phyloP scores from a whole-genome alignment of 2,797 vertebrate species.

The Hafferia zeledoni region DNA sequence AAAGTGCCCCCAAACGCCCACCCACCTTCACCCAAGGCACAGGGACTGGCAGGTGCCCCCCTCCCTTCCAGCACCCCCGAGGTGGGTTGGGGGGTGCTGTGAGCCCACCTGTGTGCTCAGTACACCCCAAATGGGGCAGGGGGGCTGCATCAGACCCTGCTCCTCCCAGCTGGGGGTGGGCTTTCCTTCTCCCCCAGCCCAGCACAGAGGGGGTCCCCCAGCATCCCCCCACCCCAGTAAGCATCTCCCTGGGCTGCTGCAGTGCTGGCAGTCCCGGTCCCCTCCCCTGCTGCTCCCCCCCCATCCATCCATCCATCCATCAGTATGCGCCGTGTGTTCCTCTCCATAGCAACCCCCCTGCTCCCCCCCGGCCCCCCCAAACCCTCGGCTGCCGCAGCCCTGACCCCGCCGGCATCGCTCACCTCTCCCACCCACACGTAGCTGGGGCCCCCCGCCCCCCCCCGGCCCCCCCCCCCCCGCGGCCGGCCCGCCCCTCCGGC shows the following conservation, averaged over 20 bases:
- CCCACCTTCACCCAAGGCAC: background rate
- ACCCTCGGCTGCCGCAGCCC: slow-evolving; percentile 15
- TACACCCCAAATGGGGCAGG: no score
- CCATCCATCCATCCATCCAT: slow-evolving; percentile 31
- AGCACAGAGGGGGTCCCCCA: background rate
- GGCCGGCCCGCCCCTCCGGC: no score
- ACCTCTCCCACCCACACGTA: slow-evolving; percentile 36
- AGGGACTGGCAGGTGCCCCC: no score
- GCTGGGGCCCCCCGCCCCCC: background rate
- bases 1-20: no score
- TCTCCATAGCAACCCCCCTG: slow-evolving; percentile 66
- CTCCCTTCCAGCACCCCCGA: background rate
- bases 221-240: background rate
- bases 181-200: background rate
- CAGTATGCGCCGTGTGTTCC: slow-evolving; percentile 54
- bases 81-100: background rate
- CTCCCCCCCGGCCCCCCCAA: background rate
- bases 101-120: background rate
- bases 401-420: slow-evolving; percentile 23
- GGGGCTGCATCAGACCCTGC: rapidly evolving
- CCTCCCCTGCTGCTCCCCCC: background rate
- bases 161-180: background rate
- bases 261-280: background rate
- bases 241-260: background rate
- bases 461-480: no score